Evolutionary conservation across 2,797 vertebrate species (phyloP), one percentile per base, ranked within the genome.

Genomic region (Adelosebastes latens): DNA sequence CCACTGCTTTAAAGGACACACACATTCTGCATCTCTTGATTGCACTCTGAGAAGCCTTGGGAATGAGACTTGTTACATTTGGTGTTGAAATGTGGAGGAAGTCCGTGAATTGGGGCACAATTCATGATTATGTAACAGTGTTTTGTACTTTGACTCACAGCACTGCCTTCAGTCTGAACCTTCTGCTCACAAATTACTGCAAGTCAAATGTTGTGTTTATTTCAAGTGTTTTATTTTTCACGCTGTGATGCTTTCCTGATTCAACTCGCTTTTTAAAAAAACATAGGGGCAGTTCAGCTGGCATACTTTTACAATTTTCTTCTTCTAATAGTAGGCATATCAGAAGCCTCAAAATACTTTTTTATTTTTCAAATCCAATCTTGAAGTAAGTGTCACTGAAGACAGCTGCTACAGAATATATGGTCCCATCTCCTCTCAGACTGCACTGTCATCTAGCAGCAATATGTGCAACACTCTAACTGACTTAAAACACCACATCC

Each of bases 121-220:
- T 9, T 77, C 18, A 18, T 49, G 20, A 59, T 18, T 31, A 62
- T 55, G 56, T 6, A 42, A 63, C 25, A 46, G 24, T 5, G 8
- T 61, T 74, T 80, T 66, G 34, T 31, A 42, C 16, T 67, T 52
- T 53, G 46, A 63, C 59, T 34, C 16, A 52, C 14, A 56, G 36
- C 60, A 31, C 11, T 39, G 46, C 42, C 29, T 58, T 77, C 34
- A 64, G 62, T 63, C 14, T n/a, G 14, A 55, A 16, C 34, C 4
- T 18, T 62, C 18, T 49, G 25, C 32, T 31, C 46, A 32, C 27
- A 14, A 61, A 24, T 63, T 22, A 25, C 49, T 52, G 49, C 20
- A 52, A 75, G 13, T 62, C n/a, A 62, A 53, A 27, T 7, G 34
- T 27, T 34, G 6, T 75, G 46, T 67, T 52, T 72, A 32, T 32